Evolutionary conservation across 2,113 vertebrate genomes (phyloP).

Genomic region (Mus spicilegus): DNA sequence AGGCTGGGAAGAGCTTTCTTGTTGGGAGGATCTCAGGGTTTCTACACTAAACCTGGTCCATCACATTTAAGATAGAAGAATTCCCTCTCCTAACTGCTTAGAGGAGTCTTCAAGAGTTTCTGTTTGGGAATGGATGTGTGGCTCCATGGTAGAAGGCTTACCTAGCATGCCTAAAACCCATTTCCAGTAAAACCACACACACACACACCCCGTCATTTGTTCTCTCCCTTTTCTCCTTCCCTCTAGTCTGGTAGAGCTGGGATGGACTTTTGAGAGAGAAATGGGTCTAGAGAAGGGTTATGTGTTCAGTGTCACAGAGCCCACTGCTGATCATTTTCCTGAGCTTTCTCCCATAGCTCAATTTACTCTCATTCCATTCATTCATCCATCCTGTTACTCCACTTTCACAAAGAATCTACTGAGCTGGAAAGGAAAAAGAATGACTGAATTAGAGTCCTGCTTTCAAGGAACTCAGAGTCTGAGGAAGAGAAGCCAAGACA

Average conservation of each 20-base stretch:
- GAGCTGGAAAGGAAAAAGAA: not conserved
- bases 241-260: not conserved
- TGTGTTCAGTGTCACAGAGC: not conserved
- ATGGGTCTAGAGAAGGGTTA: not conserved
- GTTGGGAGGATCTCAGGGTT: not conserved
- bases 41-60: not conserved
- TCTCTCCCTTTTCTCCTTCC: not conserved
- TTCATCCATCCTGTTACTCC: not conserved
- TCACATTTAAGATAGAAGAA: not conserved
- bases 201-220: too few relatives aligned
- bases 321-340: not conserved
- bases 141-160: not conserved
- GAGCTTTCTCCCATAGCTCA: not conserved
- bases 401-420: not conserved
- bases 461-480: not conserved
- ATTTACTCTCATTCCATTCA: not conserved
- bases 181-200: not conserved
- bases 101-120: not conserved
- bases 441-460: not conserved
- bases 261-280: not conserved
- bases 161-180: not conserved
- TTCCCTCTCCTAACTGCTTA: not conserved
- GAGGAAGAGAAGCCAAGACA: not conserved
- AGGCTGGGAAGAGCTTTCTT: not conserved
- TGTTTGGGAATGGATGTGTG: not conserved